Conservation (phyloP, 2,113 vertebrate species). For the Lepus europaeus region DNA sequence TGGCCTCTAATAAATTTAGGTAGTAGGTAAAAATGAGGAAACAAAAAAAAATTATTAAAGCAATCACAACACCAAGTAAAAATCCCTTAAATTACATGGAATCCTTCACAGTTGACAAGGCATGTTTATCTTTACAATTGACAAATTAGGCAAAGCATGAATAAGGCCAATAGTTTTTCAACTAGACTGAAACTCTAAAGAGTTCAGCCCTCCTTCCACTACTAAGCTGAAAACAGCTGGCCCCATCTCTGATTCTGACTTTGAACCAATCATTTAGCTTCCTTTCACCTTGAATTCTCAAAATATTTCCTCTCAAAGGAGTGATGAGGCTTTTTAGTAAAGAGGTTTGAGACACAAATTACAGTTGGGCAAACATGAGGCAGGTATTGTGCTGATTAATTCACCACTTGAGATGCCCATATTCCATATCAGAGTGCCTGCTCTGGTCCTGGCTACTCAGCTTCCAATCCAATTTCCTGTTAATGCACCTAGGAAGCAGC, state of each 20-base stretch:
- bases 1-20: neutral
- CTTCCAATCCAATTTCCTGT: too few relatives aligned
- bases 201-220: neutral
- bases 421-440: too few relatives aligned
- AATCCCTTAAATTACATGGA: neutral
- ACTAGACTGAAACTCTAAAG: neutral
- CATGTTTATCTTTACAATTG: neutral
- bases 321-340: neutral
- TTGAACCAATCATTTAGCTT: neutral
- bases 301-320: slow-evolving; percentile 9
- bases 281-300: neutral
- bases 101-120: neutral
- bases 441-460: too few relatives aligned
- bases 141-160: neutral
- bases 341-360: neutral
- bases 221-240: neutral
- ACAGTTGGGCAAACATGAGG: neutral
- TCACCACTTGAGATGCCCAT: too few relatives aligned
- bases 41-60: neutral
- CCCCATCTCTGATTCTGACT: neutral
- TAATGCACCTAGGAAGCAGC: too few relatives aligned
- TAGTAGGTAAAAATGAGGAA: neutral
- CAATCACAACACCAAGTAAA: neutral
- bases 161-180: neutral
- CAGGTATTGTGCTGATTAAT: too few relatives aligned